Conservation (phyloP, 1,140 invertebrate genomes). For the Scaptomyza montana region DNA sequence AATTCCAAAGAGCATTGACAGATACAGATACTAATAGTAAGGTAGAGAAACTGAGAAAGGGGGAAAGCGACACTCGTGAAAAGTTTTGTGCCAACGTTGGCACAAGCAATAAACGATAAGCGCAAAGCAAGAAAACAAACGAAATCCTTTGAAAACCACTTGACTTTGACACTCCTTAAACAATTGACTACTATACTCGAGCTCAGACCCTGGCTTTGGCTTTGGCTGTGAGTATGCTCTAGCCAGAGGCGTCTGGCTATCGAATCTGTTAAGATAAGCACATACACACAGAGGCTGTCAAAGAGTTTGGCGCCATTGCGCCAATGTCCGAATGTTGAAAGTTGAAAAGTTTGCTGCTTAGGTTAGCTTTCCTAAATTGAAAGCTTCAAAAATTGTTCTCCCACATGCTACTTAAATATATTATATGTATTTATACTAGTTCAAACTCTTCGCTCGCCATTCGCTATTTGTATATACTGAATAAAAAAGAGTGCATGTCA, state of each 20-base stretch:
- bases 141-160: conserved; percentile 51
- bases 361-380: conserved; percentile 9
- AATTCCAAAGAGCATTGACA: conserved; percentile 15
- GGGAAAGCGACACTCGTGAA: conserved; percentile 60
- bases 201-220: neutral
- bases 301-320: conserved; percentile 41
- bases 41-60: neutral
- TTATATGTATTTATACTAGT: too few relatives aligned
- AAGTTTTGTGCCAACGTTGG: conserved; percentile 78
- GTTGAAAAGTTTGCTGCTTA: conserved; percentile 48
- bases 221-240: neutral
- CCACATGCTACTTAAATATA: neutral
- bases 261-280: conserved; percentile 70
- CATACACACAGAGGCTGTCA: conserved; percentile 36
- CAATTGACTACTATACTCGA: conserved; percentile 58
- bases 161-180: conserved; percentile 82
- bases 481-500: neutral
- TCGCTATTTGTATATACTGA: neutral
- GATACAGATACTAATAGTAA: neutral
- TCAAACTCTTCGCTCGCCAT: too few relatives aligned
- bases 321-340: conserved; percentile 54
- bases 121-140: conserved; percentile 40
- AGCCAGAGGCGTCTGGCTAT: conserved; percentile 32
- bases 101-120: conserved; percentile 72
- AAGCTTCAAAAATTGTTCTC: neutral